Conservation (phyloP, 2,888 invertebrate genomes). For the Automeris io region DNA sequence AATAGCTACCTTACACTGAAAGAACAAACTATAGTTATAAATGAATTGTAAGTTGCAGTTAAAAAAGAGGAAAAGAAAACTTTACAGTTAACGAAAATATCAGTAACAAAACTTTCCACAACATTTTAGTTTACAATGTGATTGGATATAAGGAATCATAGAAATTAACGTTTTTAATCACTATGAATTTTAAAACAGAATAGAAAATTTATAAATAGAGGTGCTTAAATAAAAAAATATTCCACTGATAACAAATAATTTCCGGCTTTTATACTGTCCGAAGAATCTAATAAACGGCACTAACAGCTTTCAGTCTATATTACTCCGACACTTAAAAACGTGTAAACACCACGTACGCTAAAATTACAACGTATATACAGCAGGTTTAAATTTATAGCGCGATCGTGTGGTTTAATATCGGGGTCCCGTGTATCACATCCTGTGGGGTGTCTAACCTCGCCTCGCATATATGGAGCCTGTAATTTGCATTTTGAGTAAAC, state of each 20-base stretch:
- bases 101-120: no score
- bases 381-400: conserved; percentile 59
- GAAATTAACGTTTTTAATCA: neutral
- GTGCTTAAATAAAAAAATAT: no score
- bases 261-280: neutral
- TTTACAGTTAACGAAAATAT: no score
- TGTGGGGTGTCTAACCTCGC: conserved; percentile 47
- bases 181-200: no score
- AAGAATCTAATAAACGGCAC: conserved; percentile 14
- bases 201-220: no score
- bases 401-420: conserved; percentile 70
- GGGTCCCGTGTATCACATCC: conserved; percentile 64
- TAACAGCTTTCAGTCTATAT: conserved; percentile 16
- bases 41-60: no score
- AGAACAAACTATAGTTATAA: no score
- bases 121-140: neutral
- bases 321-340: conserved; percentile 37
- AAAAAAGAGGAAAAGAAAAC: no score
- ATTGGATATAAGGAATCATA: neutral
- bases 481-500: conserved; percentile 73
- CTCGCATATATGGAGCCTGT: conserved; percentile 54
- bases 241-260: neutral
- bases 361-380: conserved; percentile 53
- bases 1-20: no score
- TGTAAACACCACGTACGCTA: conserved; percentile 49